Conservation (phyloP, 2,888 invertebrate genomes). For the Habrosyne pyritoides region DNA sequence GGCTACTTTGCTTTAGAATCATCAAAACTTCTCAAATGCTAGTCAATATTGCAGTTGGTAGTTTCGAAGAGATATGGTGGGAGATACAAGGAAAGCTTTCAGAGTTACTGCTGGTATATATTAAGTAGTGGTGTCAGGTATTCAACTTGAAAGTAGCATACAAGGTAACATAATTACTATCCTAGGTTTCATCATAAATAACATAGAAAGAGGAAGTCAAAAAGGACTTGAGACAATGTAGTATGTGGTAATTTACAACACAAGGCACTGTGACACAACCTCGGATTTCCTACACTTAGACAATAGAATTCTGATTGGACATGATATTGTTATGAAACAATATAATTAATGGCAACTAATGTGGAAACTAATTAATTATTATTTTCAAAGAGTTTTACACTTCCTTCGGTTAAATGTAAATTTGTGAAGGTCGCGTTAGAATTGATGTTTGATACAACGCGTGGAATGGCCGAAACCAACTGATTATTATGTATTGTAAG, state of each 20-base stretch:
- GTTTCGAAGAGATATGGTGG: no score
- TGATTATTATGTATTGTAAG: no score
- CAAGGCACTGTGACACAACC: neutral
- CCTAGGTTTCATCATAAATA: neutral
- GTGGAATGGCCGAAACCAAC: no score
- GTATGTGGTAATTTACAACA: neutral
- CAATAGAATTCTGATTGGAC: conserved; percentile 13
- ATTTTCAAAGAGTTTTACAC: neutral
- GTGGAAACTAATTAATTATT: conserved; percentile 6
- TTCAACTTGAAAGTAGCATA: neutral
- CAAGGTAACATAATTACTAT: neutral
- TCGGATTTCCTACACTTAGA: conserved; percentile 5
- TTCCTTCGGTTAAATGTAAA: conserved; percentile 3
- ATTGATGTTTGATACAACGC: neutral
- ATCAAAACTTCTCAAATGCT: no score
- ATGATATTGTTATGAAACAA: conserved; percentile 10
- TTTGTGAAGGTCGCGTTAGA: neutral
- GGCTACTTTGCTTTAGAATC: no score
- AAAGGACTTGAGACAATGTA: neutral
- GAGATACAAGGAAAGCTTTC: no score
- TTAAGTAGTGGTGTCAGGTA: neutral
- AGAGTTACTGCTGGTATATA: no score
- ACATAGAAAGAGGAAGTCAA: neutral
- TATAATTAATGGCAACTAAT: neutral
- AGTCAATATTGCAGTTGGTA: no score